A percentile compares a stretch with the other conserved stretches of the same genome.
phyloP scores from a whole-genome alignment of 2,888 invertebrate species.

The Heliothis peltigera region DNA sequence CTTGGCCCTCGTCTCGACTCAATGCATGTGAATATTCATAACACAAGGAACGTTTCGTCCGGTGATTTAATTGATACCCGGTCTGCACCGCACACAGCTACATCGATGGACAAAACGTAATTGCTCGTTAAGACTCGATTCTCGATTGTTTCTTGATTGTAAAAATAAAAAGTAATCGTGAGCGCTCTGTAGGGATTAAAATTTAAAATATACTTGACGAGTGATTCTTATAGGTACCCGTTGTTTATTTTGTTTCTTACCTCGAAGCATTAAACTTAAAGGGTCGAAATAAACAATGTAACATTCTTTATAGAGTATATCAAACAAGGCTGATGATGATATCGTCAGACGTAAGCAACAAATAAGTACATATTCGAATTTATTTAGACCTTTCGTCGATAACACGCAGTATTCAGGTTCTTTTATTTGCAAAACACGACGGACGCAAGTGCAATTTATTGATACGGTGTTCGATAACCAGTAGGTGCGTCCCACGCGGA shows the following conservation, averaged over 20 bases:
- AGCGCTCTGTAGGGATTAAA: conserved; percentile 68
- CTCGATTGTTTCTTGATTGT: conserved; percentile 87
- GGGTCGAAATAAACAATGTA: conserved; percentile 53
- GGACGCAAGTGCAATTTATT: conserved; percentile 88
- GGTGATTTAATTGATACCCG: conserved; percentile 84
- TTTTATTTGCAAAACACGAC: conserved; percentile 86
- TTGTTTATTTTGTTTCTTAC: conserved; percentile 19
- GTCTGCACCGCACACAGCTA: conserved; percentile 71
- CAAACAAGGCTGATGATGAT: conserved; percentile 77
- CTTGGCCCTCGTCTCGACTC: conserved; percentile 66
- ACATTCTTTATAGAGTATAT: conserved; percentile 27
- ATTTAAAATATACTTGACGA: conserved; percentile 71
- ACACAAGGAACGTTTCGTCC: conserved; percentile 73
- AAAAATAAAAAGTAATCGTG: conserved; percentile 78
- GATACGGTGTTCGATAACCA: conserved; percentile 86
- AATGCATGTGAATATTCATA: conserved; percentile 85
- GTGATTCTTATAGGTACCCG: conserved; percentile 59
- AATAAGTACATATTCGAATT: conserved; percentile 85
- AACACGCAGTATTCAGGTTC: conserved; percentile 79
- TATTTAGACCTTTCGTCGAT: conserved; percentile 86
- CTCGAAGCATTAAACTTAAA: conserved; percentile 19
- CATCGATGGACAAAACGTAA: conserved; percentile 83
- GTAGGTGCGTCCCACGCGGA: conserved; percentile 86
- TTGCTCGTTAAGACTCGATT: conserved; percentile 86
- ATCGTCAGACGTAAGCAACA: conserved; percentile 79